phyloP scores from a whole-genome alignment of 2,888 invertebrate species.

The Darwinula stevensoni region DNA sequence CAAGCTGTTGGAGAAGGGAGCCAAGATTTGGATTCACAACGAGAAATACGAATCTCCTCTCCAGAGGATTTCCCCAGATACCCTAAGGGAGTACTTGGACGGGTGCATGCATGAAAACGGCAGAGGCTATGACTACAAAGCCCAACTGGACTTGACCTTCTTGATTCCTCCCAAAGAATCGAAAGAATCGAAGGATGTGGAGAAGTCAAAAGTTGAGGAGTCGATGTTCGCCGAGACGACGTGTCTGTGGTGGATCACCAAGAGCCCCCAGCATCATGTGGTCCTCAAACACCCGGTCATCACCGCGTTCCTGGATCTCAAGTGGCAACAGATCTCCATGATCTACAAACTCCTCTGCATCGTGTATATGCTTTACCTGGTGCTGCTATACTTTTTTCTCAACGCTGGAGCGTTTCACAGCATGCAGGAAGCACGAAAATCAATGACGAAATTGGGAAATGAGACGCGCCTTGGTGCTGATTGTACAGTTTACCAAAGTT shows the following conservation, averaged over 20 bases:
- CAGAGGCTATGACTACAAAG: background rate
- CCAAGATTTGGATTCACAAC: constrained; percentile 42
- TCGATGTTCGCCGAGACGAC: background rate
- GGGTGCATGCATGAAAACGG: background rate
- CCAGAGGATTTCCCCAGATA: background rate
- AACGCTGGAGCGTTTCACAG: too few species aligned
- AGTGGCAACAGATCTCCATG: background rate
- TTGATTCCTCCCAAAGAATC: background rate
- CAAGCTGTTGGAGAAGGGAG: constrained; percentile 32
- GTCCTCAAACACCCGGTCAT: background rate
- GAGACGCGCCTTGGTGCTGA: too few species aligned
- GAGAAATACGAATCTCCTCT: background rate
- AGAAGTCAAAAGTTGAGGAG: background rate
- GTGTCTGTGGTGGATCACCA: background rate
- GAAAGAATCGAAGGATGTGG: background rate
- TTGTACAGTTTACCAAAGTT: too few species aligned
- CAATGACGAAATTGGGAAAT: too few species aligned
- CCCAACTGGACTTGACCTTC: background rate
- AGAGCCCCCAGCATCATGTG: background rate
- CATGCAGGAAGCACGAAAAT: too few species aligned
- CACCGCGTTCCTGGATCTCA: background rate
- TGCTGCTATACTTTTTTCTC: too few species aligned
- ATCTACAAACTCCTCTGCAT: background rate
- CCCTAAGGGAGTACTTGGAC: background rate
- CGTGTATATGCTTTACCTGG: background rate